Evolutionary conservation across 2,797 vertebrate species (phyloP).

Genomic region (Gadopsis marmoratus): DNA sequence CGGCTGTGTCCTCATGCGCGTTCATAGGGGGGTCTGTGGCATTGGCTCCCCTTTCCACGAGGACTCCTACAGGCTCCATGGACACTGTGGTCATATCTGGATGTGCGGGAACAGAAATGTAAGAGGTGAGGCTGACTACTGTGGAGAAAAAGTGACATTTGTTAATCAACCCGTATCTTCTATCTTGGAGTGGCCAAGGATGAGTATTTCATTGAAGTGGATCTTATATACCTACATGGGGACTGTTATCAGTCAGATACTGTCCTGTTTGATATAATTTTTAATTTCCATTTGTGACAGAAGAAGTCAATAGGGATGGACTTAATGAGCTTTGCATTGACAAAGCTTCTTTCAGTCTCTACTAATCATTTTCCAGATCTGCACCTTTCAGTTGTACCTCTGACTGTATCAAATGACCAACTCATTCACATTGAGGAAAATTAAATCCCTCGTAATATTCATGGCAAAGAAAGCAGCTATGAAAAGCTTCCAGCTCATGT

Average conservation of each 20-base stretch:
- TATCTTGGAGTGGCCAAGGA: not conserved
- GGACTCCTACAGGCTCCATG: conserved; percentile 76
- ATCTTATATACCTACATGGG: not conserved
- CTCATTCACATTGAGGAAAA: not conserved
- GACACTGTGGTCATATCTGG: conserved; percentile 80
- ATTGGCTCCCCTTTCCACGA: conserved; percentile 80
- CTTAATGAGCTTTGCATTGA: conserved; percentile 7
- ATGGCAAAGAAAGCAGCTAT: not conserved
- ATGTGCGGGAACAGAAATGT: conserved; percentile 17
- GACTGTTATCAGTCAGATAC: not conserved
- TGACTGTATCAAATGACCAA: conserved; percentile 1
- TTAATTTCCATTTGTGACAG: conserved; percentile 17
- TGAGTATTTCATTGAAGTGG: not conserved
- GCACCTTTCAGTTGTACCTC: not conserved
- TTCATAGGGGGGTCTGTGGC: conserved; percentile 65
- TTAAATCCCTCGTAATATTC: not conserved
- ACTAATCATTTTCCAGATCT: not conserved
- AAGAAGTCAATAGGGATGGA: not conserved
- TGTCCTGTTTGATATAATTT: not conserved
- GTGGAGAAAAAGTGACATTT: not conserved
- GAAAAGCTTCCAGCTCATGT: not conserved
- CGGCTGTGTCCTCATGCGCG: conserved; percentile 85
- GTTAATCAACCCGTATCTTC: not conserved
- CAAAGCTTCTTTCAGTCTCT: conserved; percentile 26
- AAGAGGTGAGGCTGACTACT: not conserved